A percentile compares a stretch with the other conserved stretches of the same genome.
These are phyloP conservation scores for Drosophila heteroneura DNA, from an alignment of 2,888 invertebrate genomes.

Conservation along the genomic window DNA sequence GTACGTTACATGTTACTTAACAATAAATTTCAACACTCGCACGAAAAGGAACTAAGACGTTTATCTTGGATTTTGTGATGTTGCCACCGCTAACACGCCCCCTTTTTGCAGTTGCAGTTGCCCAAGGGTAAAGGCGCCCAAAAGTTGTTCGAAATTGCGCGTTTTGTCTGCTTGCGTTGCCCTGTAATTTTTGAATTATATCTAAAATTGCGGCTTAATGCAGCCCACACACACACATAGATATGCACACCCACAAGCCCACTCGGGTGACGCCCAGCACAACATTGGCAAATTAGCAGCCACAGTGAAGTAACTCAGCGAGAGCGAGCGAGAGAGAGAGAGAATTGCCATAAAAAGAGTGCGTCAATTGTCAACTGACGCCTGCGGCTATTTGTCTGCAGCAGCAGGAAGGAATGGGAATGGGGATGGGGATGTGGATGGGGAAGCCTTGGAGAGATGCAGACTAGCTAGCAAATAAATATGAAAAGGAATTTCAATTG, in stretches of 20 bases:
- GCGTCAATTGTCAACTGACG: slow-evolving; percentile 78
- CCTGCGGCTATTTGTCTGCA: slow-evolving; percentile 60
- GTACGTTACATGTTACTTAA: slow-evolving; percentile 51
- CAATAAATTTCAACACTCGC: slow-evolving; percentile 61
- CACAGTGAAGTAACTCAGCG: neutral
- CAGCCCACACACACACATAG: slow-evolving; percentile 28
- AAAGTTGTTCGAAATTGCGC: slow-evolving; percentile 57
- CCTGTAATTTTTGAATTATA: slow-evolving; percentile 83
- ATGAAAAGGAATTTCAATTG: slow-evolving; percentile 73
- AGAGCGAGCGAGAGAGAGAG: neutral
- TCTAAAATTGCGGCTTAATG: slow-evolving; percentile 64
- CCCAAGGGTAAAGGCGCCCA: slow-evolving; percentile 9
- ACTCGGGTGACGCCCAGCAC: slow-evolving; percentile 14
- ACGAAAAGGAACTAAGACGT: slow-evolving; percentile 61
- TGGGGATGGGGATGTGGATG: neutral
- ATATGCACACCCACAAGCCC: slow-evolving; percentile 10
- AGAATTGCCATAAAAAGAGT: slow-evolving; percentile 21
- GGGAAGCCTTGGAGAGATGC: neutral
- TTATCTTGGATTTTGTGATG: slow-evolving; percentile 64
- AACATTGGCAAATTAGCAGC: slow-evolving; percentile 32
- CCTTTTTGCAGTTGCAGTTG: slow-evolving; percentile 23
- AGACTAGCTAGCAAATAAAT: slow-evolving; percentile 34
- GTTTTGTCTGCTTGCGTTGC: slow-evolving; percentile 51
- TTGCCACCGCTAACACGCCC: slow-evolving; percentile 22
- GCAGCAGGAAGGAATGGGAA: slow-evolving; percentile 2